Evolutionary conservation across 30 jellyfish, hydroid and myxozoan species (phyloP).

Genomic region (Aurelia aurita complex sp. Pacific): DNA sequence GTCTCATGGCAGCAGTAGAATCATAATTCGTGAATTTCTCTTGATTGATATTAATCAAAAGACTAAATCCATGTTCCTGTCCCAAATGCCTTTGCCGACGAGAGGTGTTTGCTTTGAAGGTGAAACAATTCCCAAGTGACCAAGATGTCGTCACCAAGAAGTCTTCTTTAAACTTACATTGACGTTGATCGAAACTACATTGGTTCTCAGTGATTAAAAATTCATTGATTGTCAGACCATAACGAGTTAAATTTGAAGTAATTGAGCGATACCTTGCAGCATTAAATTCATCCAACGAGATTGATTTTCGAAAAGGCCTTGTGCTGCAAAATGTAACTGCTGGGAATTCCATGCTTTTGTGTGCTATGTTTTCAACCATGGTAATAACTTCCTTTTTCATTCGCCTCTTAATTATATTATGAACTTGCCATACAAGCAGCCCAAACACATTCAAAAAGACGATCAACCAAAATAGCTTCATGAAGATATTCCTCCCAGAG

Average conservation of each 20-base stretch:
- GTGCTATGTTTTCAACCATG: not conserved
- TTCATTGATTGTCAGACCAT: not conserved
- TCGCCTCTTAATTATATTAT: not conserved
- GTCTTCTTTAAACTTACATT: not conserved
- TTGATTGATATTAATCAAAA: not conserved
- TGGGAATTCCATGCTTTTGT: not conserved
- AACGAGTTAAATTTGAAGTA: not conserved
- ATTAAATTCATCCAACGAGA: no score
- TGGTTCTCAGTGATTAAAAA: not conserved
- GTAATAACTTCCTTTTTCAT: not conserved
- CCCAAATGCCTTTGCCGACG: not conserved
- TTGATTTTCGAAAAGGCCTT: no score
- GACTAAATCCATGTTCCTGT: not conserved
- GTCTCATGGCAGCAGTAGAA: not conserved
- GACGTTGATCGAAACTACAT: not conserved
- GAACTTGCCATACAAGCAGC: not conserved
- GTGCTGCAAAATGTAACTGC: not conserved
- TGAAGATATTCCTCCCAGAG: not conserved
- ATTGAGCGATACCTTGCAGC: no score
- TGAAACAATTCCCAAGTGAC: conserved; percentile 1
- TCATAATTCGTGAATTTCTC: not conserved
- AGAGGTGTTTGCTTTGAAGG: not conserved
- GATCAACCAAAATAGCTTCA: not conserved
- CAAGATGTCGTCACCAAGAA: not conserved
- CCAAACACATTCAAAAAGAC: not conserved